Evolutionary conservation across 2,888 invertebrate genomes (phyloP), one percentile per base, ranked within the genome.

Genomic region (Prionchulus punctatus): DNA sequence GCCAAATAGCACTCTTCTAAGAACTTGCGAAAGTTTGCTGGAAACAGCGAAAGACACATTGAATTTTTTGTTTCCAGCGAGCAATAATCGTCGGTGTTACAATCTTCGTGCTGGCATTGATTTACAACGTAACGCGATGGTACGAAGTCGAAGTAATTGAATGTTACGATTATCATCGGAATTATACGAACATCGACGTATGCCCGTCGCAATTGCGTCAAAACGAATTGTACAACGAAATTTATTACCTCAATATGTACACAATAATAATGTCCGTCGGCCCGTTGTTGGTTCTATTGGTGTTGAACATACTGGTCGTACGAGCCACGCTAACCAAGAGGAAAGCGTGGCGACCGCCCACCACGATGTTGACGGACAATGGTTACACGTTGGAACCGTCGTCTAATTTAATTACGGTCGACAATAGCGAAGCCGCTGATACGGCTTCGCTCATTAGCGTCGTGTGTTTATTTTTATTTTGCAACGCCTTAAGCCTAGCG

Each of bases 121-220:
- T 63, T 27, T 69, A 67, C 63, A 69, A 69, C 57, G 57, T 67
- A 27, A 67, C 67, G 4, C 67, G 67, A 50, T 68, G 63, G 55
- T 66, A 70, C 54, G 69, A 69, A 58, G 60, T 62, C 15, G 50
- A 58, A 49, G 61, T 67, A 3, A 59, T 68, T 27, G 64, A 64
- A 47, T 69, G 69, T 58, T 67, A 62, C 60, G 67, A 70, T 42
- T 55, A 59, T 21, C 60, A 62, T 1, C 62, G 65, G 26, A 45
- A 60, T 18, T 58, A 53, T 25, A 57, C 60, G 52, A 62, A 63
- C 18, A 55, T 60, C 51, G 67, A 69, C 60, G 64, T 68, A 15
- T 68, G 68, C 57, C 65, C 68, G 2, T 62, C 65, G 1, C 42
- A 43, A 18, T 51, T 50, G 45, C 56, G 48, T 42, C 31, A 27